Percentiles rank a stretch among this genome's conserved stretches.
Conservation (phyloP, 2,113 vertebrate species). For the Equus przewalskii region DNA sequence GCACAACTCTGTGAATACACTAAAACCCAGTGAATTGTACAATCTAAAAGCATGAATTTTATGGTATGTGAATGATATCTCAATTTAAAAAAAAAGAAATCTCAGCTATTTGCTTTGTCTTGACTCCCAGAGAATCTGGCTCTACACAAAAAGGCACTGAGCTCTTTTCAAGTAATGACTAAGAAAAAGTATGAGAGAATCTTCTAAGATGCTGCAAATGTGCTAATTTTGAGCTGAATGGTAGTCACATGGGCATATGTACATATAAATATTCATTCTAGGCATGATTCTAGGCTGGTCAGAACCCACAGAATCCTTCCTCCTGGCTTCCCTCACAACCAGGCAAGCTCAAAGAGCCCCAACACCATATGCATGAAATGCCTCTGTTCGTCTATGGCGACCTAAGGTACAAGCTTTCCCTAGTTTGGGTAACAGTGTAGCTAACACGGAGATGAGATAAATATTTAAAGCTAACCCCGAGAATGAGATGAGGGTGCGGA, state of each 20-base stretch:
- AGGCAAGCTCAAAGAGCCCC: neutral
- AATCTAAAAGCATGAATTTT: slow-evolving; percentile 9
- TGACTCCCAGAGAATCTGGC: neutral
- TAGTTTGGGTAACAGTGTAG: neutral
- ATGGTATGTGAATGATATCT: neutral
- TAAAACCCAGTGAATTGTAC: neutral
- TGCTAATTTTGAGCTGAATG: neutral
- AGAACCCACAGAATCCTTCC: slow-evolving; percentile 1
- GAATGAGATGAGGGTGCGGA: neutral
- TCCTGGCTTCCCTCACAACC: neutral
- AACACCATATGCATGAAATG: neutral
- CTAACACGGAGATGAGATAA: neutral
- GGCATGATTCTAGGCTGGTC: neutral
- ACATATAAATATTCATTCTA: neutral
- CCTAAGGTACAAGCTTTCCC: neutral
- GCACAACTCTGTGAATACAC: neutral
- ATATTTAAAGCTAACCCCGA: neutral
- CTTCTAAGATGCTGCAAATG: neutral
- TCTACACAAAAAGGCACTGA: neutral
- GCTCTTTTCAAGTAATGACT: neutral
- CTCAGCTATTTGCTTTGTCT: neutral
- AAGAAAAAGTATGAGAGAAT: neutral
- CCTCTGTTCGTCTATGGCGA: neutral
- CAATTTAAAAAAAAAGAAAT: neutral
- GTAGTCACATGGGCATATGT: neutral